A percentile compares a stretch with the other conserved stretches of the same genome.
Conservation (phyloP, 2,888 invertebrate species). For the Phengaris arion region DNA sequence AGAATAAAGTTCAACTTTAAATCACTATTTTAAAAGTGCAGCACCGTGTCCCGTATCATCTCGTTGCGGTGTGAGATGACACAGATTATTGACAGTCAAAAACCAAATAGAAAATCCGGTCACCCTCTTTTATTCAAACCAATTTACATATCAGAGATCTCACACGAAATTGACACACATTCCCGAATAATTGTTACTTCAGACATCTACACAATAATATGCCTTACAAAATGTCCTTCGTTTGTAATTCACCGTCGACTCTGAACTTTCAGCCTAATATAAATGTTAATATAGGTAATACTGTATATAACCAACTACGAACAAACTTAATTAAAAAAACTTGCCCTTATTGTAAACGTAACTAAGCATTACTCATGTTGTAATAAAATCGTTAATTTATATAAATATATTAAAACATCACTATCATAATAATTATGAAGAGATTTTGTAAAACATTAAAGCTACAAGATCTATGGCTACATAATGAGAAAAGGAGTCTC, state of each 20-base stretch:
- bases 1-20: too few relatives aligned
- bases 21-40: too few relatives aligned
- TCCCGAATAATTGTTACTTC: background rate
- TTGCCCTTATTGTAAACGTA: background rate
- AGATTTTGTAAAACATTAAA: conserved; percentile 19
- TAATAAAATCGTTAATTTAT: conserved; percentile 16
- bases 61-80: too few relatives aligned
- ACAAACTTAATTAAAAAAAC: conserved; percentile 26
- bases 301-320: conserved; percentile 25
- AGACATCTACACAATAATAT: conserved; percentile 1
- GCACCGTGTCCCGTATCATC: too few relatives aligned
- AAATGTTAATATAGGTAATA: conserved; percentile 18
- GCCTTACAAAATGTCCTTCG: background rate
- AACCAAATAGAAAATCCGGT: background rate
- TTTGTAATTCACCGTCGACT: background rate
- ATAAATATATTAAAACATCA: conserved; percentile 19
- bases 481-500: background rate
- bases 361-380: background rate
- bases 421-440: conserved; percentile 13
- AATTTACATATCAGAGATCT: background rate
- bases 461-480: conserved; percentile 9
- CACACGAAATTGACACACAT: conserved; percentile 17
- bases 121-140: background rate
- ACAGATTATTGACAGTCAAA: background rate
- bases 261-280: background rate